Conservation (phyloP, 2,888 invertebrate species). For the Drosophila limbata region DNA sequence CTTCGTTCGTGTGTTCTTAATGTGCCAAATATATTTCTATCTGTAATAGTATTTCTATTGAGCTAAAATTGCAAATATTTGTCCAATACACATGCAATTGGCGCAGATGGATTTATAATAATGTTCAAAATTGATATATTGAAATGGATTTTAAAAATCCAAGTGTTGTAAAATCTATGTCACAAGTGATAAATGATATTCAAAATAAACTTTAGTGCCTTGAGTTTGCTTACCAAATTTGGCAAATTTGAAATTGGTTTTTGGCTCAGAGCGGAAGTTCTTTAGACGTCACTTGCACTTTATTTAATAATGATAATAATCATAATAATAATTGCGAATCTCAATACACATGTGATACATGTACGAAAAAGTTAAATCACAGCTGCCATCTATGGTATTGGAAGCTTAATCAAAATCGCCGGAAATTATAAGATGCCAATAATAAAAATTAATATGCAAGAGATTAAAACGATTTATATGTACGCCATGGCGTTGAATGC, state of each 20-base stretch:
- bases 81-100: conserved; percentile 58
- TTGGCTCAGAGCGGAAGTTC: conserved; percentile 42
- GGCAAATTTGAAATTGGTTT: background rate
- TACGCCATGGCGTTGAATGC: conserved; percentile 66
- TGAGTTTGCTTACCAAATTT: conserved; percentile 1
- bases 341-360: conserved; percentile 1
- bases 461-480: conserved; percentile 79
- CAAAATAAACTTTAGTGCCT: background rate
- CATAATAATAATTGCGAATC: conserved; percentile 13
- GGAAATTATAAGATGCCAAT: conserved; percentile 70
- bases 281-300: conserved; percentile 58
- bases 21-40: conserved; percentile 76
- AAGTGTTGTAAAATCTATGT: conserved; percentile 15
- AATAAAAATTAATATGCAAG: conserved; percentile 78
- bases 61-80: conserved; percentile 62
- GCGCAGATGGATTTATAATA: conserved; percentile 30
- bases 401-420: conserved; percentile 66
- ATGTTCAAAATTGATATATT: conserved; percentile 40
- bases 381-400: conserved; percentile 46
- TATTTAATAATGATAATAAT: conserved; percentile 26
- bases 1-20: conserved; percentile 61
- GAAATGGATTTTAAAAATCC: conserved; percentile 32
- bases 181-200: background rate
- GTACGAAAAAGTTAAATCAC: conserved; percentile 37
- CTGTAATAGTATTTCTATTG: conserved; percentile 43